Percentiles rank a stretch among this genome's conserved stretches.
phyloP scores from a whole-genome alignment of 1,140 invertebrate genomes.

The Ips typographus region DNA sequence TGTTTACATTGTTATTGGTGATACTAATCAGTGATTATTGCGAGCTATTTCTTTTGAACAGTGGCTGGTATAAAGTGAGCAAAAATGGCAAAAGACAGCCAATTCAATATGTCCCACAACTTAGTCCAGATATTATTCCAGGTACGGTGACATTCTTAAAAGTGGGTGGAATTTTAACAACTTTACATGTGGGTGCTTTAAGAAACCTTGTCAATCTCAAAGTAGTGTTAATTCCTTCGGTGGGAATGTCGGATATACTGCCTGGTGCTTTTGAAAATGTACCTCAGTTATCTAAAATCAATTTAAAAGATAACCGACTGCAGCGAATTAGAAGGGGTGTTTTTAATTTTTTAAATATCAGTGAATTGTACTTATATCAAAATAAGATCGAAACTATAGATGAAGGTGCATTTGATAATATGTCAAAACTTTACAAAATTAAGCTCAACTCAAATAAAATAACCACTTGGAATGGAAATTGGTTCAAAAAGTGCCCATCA shows the following conservation, averaged over 20 bases:
- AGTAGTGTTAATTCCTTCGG: constrained; percentile 38
- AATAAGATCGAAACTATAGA: constrained; percentile 46
- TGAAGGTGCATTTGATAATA: constrained; percentile 45
- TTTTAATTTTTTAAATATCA: constrained; percentile 45
- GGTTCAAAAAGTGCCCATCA: constrained; percentile 45
- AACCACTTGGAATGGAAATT: constrained; percentile 41
- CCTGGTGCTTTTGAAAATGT: constrained; percentile 45
- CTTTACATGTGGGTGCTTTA: constrained; percentile 38
- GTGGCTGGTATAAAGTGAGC: constrained; percentile 24
- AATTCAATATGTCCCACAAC: constrained; percentile 9
- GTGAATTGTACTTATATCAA: constrained; percentile 41
- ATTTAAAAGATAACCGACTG: constrained; percentile 44
- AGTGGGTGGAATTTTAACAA: constrained; percentile 33
- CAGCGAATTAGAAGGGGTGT: constrained; percentile 42
- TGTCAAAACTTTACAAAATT: constrained; percentile 42
- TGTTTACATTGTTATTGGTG: too few species aligned
- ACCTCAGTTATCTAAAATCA: constrained; percentile 39
- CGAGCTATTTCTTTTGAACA: constrained; percentile 7
- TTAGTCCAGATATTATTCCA: constrained; percentile 21
- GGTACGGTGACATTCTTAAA: constrained; percentile 20
- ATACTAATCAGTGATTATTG: too few species aligned
- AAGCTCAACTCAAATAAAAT: constrained; percentile 46
- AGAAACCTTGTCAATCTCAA: constrained; percentile 40
- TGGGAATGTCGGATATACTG: constrained; percentile 40
- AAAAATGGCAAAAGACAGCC: constrained; percentile 19